These are phyloP conservation scores for Rattus norvegicus DNA, from an alignment of 2,113 vertebrate genomes.

Conservation along the genomic window DNA sequence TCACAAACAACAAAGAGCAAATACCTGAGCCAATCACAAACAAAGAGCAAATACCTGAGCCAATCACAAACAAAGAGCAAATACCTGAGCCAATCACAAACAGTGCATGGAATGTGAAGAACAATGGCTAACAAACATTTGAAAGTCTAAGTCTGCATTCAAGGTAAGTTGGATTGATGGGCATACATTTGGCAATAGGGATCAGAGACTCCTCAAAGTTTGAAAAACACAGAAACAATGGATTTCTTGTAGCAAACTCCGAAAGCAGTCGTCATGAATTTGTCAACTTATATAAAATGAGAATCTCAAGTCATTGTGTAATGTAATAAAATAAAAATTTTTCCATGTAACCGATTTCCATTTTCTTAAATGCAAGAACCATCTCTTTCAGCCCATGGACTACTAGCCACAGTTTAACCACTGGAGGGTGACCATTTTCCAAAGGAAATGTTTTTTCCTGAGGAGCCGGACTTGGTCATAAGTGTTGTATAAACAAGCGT, in stretches of 20 bases:
- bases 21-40: too few species aligned
- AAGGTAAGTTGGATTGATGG: conserved; percentile 3
- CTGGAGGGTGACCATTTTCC: background rate
- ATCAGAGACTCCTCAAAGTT: background rate
- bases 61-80: background rate
- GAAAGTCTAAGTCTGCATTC: background rate
- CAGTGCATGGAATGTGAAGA: background rate
- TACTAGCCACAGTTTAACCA: background rate
- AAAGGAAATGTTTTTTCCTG: background rate
- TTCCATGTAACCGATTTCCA: background rate
- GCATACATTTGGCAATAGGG: background rate
- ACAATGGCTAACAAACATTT: background rate
- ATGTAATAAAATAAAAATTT: background rate
- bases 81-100: background rate
- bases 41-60: too few species aligned
- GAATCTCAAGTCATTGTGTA: background rate
- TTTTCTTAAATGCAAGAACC: background rate
- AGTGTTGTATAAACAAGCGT: conserved; percentile 17
- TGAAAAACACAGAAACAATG: background rate
- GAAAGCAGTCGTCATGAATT: background rate
- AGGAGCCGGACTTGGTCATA: background rate
- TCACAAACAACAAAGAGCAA: too few species aligned
- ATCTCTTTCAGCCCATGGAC: background rate
- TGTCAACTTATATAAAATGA: conserved; percentile 36
- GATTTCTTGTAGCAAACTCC: background rate